Conservation (phyloP, 2,888 invertebrate species). For the Vanessa cardui region DNA sequence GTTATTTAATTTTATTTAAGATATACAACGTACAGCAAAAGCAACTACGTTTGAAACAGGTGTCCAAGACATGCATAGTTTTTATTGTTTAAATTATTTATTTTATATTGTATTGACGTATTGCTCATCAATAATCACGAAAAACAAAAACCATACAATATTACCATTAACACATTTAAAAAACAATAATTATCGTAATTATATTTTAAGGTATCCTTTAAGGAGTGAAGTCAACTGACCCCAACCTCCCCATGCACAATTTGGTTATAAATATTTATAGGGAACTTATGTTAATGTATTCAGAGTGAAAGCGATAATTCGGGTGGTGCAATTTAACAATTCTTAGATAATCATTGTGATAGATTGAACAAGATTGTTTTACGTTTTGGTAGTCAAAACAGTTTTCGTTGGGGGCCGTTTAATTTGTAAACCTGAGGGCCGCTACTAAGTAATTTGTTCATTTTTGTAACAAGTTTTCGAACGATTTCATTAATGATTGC, state of each 20-base stretch:
- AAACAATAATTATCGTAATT: not conserved
- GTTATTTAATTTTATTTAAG: too few species aligned
- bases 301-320: slow-evolving; percentile 74
- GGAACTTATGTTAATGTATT: slow-evolving; percentile 65
- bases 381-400: slow-evolving; percentile 29
- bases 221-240: slow-evolving; percentile 20
- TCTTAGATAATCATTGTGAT: slow-evolving; percentile 37
- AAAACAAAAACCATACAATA: too few species aligned
- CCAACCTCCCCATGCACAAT: slow-evolving; percentile 44
- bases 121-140: too few species aligned
- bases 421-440: not conserved
- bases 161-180: not conserved
- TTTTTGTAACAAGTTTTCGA: not conserved
- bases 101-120: too few species aligned
- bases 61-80: too few species aligned
- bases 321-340: slow-evolving; percentile 39
- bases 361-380: slow-evolving; percentile 36
- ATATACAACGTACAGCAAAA: too few species aligned
- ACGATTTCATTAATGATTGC: slow-evolving; percentile 3
- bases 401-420: slow-evolving; percentile 5
- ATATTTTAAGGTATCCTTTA: not conserved
- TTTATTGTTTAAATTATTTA: too few species aligned
- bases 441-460: slow-evolving; percentile 6
- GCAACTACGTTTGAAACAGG: too few species aligned
- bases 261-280: slow-evolving; percentile 58